Evolutionary conservation across 2,113 vertebrate species (phyloP), one percentile per base, ranked within the genome.

Genomic region (Nothobranchius furzeri): DNA sequence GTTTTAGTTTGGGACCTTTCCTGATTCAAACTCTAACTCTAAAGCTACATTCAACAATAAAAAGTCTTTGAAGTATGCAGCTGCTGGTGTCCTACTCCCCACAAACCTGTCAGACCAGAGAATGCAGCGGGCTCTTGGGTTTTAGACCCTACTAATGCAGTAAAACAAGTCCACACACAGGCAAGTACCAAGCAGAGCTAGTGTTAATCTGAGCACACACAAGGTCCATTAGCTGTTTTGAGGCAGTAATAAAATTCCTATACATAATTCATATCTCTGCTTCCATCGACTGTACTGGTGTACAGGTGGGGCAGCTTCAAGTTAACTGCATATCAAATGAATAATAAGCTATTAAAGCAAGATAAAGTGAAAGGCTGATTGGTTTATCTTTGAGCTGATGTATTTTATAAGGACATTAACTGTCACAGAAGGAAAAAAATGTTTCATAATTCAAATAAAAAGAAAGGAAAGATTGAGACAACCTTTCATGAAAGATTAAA

Each of bases 211-310:
- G 73, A 76, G 75, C 54, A 49, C 83, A 76, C 45, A 69, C 74
- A 80, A 7, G 67, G 73, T 62, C 81, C 83, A 85, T 85, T 85
- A 88, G 83, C 78, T 75, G 77, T 88, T 88, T 83, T 81, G 83
- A 30, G 49, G 81, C 80, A 60, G 78, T 77, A 75, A 81, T 84
- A 85, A 75, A 85, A 77, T 58, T 74, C 64, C 54, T 51, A 70
- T 80, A 80, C 73, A 82, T 82, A 82, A 90, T 88, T 86, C 66
- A 87, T 79, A 50, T 30, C 57, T 60, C 24, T 60, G 81, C 73
- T 81, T 51, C 71, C 75, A 79, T 56, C 42, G 12, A 69, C 50
- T 66, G 75, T 77, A 76, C 61, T 53, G 65, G 60, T 66, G 70
- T 76, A 70, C 77, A 85, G 76, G 71, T 78, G 60, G 72, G 76